Percentiles rank a stretch among this genome's conserved stretches.
Conservation (phyloP, 2,888 invertebrate genomes). For the Zhuqinia jingwanae region DNA sequence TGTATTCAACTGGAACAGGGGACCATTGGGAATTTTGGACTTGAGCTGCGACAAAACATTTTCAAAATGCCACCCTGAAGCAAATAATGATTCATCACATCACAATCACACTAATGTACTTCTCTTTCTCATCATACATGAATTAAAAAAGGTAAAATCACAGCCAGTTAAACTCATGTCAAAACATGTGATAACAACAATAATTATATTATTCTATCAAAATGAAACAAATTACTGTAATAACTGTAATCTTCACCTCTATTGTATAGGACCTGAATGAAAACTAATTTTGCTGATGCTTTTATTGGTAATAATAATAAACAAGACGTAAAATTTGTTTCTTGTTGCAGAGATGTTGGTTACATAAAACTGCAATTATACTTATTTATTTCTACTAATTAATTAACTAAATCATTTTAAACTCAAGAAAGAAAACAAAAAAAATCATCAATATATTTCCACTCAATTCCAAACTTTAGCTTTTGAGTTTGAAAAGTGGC, state of each 20-base stretch:
- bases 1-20: slow-evolving; percentile 61
- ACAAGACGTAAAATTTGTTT: background rate
- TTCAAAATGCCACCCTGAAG: slow-evolving; percentile 68
- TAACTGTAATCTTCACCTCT: background rate
- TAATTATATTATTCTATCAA: slow-evolving; percentile 28
- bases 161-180: slow-evolving; percentile 69
- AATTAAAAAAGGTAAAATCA: slow-evolving; percentile 52
- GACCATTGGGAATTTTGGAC: slow-evolving; percentile 55
- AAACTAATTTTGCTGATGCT: background rate
- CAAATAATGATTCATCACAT: slow-evolving; percentile 42
- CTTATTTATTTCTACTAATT: no score
- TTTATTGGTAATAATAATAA: background rate
- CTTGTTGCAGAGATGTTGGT: no score
- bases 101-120: slow-evolving; percentile 54
- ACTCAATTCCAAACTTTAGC: background rate
- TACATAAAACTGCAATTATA: background rate
- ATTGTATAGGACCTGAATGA: background rate
- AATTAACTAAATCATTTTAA: no score
- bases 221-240: slow-evolving; percentile 1
- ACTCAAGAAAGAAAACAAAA: background rate
- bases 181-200: slow-evolving; percentile 62
- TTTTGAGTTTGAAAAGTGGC: slow-evolving; percentile 69
- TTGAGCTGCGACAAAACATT: slow-evolving; percentile 38
- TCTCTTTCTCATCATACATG: slow-evolving; percentile 27
- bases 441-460: background rate